Base-by-base conservation (phyloP, 1,140 invertebrate species). In the Microplitis mediator region DNA sequence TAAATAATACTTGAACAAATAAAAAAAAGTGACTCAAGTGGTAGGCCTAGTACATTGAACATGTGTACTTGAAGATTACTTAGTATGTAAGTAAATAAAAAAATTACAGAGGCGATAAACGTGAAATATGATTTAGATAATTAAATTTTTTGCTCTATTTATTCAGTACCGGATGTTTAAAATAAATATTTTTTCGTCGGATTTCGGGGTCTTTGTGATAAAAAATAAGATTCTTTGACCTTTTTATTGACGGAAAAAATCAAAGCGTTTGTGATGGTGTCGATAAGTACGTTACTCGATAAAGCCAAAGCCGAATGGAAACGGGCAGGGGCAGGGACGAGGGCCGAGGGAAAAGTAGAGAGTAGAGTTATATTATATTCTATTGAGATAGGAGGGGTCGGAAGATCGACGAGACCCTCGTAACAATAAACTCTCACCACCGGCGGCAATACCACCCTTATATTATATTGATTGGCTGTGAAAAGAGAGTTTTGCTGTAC, bases 351-450 rank as follows among this genome's bases (percentile, higher is more conserved):
- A 9, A 61, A 32, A 61, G 32, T 61, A 32, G 60, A 61, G 60
- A 32, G 60, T 32, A 32, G 16, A 61, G 60, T 61, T 61, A 32
- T 61, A 61, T 61, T 61, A 61, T 61, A 32, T 32, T 32, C 11
- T 35, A 32, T 45, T 45, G 39, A 45, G 39, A 45, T 11, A 32
- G 60, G 60, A 61, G 60, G 60, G 60, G 16, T 61, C 31, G 60
- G 32, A 61, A 61, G 60, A 32, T 32, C 32, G 16, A 61, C 39
- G 39, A 45, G 39, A 61, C 60, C 60, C 60, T 61, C 60, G 60
- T 61, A 31, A 61, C n/a, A 61, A 61, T 35, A 61, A 14, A 56
- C 52, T 23, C n/a, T 56, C 52, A 56, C 52, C 52, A 4, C 52
- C 52, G 52, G 2, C n/a, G 39, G 39, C 39, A 45, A 56, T 56